phyloP scores from a whole-genome alignment of 2,888 invertebrate species.

The Lasioglossum marginatum region DNA sequence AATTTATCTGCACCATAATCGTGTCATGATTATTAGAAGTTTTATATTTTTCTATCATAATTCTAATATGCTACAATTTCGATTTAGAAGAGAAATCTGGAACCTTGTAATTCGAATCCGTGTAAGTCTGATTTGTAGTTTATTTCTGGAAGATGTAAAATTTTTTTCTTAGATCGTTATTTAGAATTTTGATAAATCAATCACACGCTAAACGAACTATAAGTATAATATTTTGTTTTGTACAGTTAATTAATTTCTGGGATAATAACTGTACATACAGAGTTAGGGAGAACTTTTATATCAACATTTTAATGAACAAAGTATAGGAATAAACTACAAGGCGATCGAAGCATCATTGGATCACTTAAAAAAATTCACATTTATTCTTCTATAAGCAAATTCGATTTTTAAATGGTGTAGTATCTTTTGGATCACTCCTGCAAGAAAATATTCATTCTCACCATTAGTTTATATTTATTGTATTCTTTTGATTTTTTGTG shows the following conservation, averaged over 20 bases:
- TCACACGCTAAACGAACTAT: background rate
- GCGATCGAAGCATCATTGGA: too few species aligned
- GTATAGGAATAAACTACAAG: too few species aligned
- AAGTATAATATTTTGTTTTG: background rate
- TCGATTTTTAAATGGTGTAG: too few species aligned
- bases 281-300: too few species aligned
- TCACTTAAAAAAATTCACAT: too few species aligned
- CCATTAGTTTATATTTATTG: background rate
- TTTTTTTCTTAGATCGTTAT: background rate
- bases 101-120: background rate
- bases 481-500: background rate
- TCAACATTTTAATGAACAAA: too few species aligned
- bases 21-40: background rate
- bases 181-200: too few species aligned
- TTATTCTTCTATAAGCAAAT: too few species aligned
- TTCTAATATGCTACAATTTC: background rate
- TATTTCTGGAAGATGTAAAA: background rate
- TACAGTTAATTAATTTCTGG: too few species aligned
- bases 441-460: too few species aligned
- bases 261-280: too few species aligned
- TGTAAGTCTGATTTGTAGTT: background rate
- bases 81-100: background rate
- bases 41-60: background rate
- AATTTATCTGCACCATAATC: background rate
- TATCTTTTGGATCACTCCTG: too few species aligned